These are phyloP conservation scores for Naso thynnoides DNA, from an alignment of 2,797 vertebrate species.

Conservation along the genomic window DNA sequence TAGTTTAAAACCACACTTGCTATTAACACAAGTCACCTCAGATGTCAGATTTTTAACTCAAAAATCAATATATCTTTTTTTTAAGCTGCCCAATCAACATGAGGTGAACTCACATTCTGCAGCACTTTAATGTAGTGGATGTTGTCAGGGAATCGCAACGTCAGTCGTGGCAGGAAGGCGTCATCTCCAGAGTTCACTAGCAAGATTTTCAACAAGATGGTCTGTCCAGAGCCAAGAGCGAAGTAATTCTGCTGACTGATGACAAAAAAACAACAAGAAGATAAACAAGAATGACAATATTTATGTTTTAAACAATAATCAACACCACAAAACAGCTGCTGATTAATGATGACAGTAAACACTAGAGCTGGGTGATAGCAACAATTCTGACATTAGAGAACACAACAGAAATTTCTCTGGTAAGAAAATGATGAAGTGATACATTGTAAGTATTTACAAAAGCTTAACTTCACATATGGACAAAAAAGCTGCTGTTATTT, in stretches of 20 bases:
- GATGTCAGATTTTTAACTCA: neutral
- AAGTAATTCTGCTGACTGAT: conserved; percentile 82
- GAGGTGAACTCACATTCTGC: conserved; percentile 62
- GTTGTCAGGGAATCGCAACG: conserved; percentile 86
- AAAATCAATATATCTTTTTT: neutral
- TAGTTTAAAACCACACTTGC: neutral
- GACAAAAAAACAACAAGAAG: conserved; percentile 7
- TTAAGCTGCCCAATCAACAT: neutral
- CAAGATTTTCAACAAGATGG: conserved; percentile 86
- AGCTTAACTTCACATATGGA: too few species aligned
- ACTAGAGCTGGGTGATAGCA: too few species aligned
- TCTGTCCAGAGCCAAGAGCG: conserved; percentile 88
- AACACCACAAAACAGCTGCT: neutral
- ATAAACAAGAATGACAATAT: neutral
- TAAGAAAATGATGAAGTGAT: too few species aligned
- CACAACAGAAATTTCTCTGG: too few species aligned
- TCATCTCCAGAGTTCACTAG: conserved; percentile 92
- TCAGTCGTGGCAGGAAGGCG: conserved; percentile 89
- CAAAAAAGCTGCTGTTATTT: neutral
- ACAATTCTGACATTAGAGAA: too few species aligned
- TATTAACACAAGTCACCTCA: neutral
- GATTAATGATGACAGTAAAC: neutral
- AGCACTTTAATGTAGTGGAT: conserved; percentile 91
- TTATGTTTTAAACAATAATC: neutral
- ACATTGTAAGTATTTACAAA: too few species aligned